Evolutionary conservation across 2,888 invertebrate species (phyloP).

Genomic region (Harpagoxenus sublaevis): DNA sequence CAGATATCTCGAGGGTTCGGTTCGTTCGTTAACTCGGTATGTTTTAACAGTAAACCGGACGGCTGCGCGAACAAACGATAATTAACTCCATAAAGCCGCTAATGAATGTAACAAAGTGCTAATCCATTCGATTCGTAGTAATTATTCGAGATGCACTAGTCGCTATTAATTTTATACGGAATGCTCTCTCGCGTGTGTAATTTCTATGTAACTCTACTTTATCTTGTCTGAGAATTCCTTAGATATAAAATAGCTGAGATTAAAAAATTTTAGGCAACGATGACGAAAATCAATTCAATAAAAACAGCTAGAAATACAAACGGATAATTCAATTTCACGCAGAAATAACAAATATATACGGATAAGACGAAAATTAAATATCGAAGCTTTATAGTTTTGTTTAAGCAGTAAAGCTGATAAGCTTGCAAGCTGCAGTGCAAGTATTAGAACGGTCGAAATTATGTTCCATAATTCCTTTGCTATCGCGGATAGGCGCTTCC

Average conservation of each 20-base stretch:
- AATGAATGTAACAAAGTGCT: conserved; percentile 46
- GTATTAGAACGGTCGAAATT: conserved; percentile 26
- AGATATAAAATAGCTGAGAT: neutral
- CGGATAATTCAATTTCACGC: neutral
- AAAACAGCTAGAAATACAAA: neutral
- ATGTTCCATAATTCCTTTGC: conserved; percentile 19
- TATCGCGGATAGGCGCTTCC: neutral
- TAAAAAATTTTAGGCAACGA: neutral
- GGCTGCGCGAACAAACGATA: conserved; percentile 17
- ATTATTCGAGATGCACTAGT: conserved; percentile 21
- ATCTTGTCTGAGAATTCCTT: neutral
- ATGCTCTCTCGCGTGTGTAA: neutral
- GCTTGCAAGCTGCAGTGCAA: conserved; percentile 19
- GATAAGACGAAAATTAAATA: neutral
- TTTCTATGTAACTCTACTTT: neutral
- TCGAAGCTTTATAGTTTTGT: conserved; percentile 11
- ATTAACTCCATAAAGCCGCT: conserved; percentile 41
- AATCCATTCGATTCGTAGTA: conserved; percentile 39
- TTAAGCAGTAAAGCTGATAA: conserved; percentile 20
- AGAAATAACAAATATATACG: neutral
- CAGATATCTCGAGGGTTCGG: conserved; percentile 22
- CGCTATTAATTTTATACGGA: neutral
- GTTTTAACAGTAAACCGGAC: conserved; percentile 9
- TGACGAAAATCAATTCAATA: neutral
- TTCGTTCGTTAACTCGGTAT: neutral